These are phyloP conservation scores for Potamilus streckersoni DNA, from an alignment of 1,140 invertebrate genomes.

Conservation along the genomic window DNA sequence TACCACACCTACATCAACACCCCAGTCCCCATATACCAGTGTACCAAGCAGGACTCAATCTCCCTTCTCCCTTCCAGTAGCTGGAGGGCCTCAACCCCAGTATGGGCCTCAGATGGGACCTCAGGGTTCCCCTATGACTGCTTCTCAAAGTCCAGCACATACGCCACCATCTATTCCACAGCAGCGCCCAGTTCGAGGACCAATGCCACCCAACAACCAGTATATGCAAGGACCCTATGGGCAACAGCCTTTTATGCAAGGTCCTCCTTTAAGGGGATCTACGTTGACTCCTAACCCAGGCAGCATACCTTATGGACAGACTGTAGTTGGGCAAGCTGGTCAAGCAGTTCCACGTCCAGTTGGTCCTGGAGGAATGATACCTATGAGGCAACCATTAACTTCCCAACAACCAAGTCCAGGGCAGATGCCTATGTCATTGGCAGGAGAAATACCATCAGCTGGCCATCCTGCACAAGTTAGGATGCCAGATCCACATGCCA, in stretches of 20 bases:
- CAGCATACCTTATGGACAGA: too few relatives aligned
- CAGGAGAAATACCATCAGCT: too few relatives aligned
- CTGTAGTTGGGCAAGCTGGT: too few relatives aligned
- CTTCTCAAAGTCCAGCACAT: slow-evolving; percentile 35
- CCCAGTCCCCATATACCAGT: slow-evolving; percentile 42
- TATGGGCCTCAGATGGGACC: slow-evolving; percentile 11
- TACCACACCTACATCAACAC: slow-evolving; percentile 42
- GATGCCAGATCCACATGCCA: too few relatives aligned
- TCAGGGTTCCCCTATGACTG: slow-evolving; percentile 30
- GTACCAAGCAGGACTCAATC: slow-evolving; percentile 36
- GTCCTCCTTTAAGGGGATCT: background rate
- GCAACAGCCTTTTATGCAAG: slow-evolving; percentile 23
- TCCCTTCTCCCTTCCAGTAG: slow-evolving; percentile 38
- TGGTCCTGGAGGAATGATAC: too few relatives aligned
- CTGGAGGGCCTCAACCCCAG: slow-evolving; percentile 20
- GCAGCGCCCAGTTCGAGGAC: slow-evolving; percentile 46
- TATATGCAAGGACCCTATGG: slow-evolving; percentile 51
- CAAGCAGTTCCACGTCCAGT: too few relatives aligned
- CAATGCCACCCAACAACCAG: slow-evolving; percentile 48
- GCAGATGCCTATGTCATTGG: too few relatives aligned
- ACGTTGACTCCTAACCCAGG: too few relatives aligned
- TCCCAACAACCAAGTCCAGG: too few relatives aligned
- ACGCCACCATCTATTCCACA: slow-evolving; percentile 31
- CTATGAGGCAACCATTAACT: too few relatives aligned
- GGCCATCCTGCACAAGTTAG: too few relatives aligned